These are phyloP conservation scores for Tetrao urogallus DNA, from an alignment of 2,113 vertebrate genomes.

Conservation along the genomic window DNA sequence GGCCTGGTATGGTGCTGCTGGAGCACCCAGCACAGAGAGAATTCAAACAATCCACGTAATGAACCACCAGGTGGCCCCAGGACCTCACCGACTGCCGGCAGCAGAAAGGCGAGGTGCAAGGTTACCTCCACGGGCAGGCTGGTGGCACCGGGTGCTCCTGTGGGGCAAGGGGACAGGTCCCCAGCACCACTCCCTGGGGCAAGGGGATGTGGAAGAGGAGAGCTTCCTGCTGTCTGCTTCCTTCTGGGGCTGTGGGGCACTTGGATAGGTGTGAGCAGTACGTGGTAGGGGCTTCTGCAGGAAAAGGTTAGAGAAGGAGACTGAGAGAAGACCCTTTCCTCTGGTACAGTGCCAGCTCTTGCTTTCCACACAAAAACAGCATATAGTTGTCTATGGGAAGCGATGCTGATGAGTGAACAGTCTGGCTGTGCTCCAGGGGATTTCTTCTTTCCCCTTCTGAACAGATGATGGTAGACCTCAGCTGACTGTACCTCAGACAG, in stretches of 20 bases:
- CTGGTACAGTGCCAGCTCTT: not conserved
- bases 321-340: not conserved
- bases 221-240: not conserved
- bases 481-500: not conserved
- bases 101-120: not conserved
- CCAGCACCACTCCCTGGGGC: not conserved
- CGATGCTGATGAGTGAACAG: not conserved
- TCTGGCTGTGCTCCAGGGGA: not conserved
- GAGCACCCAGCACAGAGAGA: not conserved
- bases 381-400: not conserved
- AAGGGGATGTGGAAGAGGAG: not conserved
- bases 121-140: not conserved
- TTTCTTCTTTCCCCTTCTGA: not conserved
- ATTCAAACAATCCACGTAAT: not conserved
- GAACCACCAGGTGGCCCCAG: conserved; percentile 64
- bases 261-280: too few species aligned
- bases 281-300: not conserved
- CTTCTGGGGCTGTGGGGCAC: not conserved
- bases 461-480: not conserved
- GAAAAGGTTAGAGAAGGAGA: not conserved
- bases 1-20: not conserved
- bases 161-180: not conserved
- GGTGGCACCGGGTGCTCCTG: not conserved
- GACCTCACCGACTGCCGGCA: not conserved
- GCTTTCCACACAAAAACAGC: not conserved